Evolutionary conservation across 2,888 invertebrate species (phyloP).

Genomic region (Eilema sororculum): DNA sequence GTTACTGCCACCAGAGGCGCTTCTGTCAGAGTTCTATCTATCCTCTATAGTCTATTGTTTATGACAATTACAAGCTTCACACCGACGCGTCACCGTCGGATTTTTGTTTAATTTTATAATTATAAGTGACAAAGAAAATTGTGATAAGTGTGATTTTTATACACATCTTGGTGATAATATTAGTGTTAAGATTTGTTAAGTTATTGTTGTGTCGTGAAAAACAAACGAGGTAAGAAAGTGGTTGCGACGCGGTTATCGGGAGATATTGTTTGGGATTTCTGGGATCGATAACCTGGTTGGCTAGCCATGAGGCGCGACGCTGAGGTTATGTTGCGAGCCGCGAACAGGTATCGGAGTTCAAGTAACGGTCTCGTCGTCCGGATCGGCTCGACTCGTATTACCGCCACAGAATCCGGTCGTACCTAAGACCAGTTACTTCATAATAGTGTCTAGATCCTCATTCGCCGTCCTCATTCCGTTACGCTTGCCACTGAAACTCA

Average conservation of each 20-base stretch:
- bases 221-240: constrained; percentile 81
- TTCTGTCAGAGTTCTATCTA: constrained; percentile 42
- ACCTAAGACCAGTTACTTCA: constrained; percentile 80
- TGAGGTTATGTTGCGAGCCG: constrained; percentile 85
- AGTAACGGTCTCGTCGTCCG: constrained; percentile 82
- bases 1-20: constrained; percentile 56
- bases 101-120: constrained; percentile 83
- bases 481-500: constrained; percentile 78
- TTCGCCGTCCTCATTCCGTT: constrained; percentile 83
- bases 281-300: constrained; percentile 86
- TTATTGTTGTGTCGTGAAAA: constrained; percentile 80
- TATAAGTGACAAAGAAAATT: constrained; percentile 83
- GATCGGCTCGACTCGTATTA: constrained; percentile 76
- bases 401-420: constrained; percentile 82
- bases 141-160: constrained; percentile 86
- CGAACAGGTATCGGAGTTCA: constrained; percentile 83
- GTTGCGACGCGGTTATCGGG: constrained; percentile 60
- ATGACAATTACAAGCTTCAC: constrained; percentile 75
- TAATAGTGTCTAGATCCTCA: constrained; percentile 82
- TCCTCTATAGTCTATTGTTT: constrained; percentile 55
- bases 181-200: constrained; percentile 86
- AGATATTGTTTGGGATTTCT: constrained; percentile 83
- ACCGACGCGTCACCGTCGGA: constrained; percentile 84
- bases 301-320: constrained; percentile 85
- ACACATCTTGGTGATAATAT: constrained; percentile 84